Evolutionary conservation across 2,113 vertebrate genomes (phyloP).

Genomic region (Todiramphus chloris): DNA sequence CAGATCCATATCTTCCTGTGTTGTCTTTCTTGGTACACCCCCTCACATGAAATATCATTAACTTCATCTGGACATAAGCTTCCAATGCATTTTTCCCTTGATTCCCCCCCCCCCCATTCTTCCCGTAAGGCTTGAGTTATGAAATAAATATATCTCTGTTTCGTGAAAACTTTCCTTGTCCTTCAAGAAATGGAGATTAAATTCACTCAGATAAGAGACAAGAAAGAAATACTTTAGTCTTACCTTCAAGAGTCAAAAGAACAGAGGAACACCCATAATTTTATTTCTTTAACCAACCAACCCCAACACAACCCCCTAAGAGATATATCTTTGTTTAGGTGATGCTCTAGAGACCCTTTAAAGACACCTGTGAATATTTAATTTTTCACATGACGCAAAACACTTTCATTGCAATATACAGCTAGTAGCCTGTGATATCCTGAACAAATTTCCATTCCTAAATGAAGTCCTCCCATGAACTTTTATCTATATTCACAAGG

Average conservation of each 20-base stretch:
- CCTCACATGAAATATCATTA: background rate
- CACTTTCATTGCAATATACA: background rate
- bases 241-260: background rate
- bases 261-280: background rate
- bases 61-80: background rate
- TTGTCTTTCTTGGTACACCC: background rate
- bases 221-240: background rate
- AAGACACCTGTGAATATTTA: background rate
- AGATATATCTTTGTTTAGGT: background rate
- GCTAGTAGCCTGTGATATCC: background rate
- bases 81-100: background rate
- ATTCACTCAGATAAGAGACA: background rate
- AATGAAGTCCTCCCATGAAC: background rate
- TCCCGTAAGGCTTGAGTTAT: background rate
- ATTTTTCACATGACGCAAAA: background rate
- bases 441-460: background rate
- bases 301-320: too few relatives aligned
- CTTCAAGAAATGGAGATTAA: background rate
- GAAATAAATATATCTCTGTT: background rate
- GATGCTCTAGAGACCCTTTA: background rate
- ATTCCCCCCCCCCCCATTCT: background rate
- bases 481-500: constrained; percentile 29
- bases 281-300: background rate
- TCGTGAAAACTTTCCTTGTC: background rate
- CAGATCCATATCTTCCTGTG: background rate